Conservation (phyloP, 2,113 vertebrate species). For the Paedocypris sp. region DNA sequence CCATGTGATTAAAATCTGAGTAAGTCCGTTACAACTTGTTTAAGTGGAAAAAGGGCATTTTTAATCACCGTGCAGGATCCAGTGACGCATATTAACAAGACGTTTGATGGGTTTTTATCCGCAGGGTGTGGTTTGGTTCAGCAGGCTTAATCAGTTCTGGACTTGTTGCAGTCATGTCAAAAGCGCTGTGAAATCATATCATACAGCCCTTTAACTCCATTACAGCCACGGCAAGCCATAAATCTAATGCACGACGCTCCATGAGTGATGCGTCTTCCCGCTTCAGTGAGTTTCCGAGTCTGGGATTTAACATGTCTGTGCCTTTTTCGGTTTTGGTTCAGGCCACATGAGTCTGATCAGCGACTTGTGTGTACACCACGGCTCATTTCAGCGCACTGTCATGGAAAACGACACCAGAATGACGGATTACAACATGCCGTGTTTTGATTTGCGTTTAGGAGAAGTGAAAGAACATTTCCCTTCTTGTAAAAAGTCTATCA, state of each 20-base stretch:
- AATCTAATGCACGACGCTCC: conserved; percentile 13
- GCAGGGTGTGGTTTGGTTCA: conserved; percentile 16
- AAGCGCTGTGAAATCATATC: neutral
- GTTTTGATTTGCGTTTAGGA: neutral
- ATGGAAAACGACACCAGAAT: neutral
- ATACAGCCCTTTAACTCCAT: neutral
- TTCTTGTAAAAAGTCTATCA: neutral
- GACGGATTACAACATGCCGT: neutral
- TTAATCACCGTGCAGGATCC: too few relatives aligned
- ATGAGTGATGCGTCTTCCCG: neutral
- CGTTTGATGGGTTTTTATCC: neutral
- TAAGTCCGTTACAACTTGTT: too few relatives aligned
- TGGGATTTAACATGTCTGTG: neutral
- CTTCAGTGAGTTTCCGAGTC: neutral
- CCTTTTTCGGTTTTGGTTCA: conserved; percentile 13
- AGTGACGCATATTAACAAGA: too few relatives aligned
- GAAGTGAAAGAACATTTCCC: neutral
- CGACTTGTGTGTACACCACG: conserved; percentile 8
- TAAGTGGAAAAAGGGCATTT: too few relatives aligned
- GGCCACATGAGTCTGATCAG: conserved; percentile 25
- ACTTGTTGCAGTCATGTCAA: neutral
- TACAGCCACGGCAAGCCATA: neutral
- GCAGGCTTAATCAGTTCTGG: neutral
- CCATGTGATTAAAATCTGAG: too few relatives aligned
- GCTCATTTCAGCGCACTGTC: neutral